Evolutionary conservation across 2,113 vertebrate species (phyloP).

Genomic region (Microtus montanus): DNA sequence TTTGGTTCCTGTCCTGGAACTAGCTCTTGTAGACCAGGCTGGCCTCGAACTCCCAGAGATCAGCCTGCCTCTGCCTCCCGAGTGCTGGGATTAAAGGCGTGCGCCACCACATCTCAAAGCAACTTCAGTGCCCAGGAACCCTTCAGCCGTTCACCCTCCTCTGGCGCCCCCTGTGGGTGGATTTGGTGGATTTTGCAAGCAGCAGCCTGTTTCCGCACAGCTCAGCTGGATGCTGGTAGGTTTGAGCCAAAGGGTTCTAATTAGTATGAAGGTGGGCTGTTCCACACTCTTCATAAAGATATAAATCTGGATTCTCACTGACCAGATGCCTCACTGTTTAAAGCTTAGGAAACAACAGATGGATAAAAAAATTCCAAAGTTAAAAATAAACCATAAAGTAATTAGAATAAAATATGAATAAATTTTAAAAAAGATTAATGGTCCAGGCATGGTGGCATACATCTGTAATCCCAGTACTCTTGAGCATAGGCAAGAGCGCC

Average conservation of each 20-base stretch:
- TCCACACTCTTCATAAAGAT: background rate
- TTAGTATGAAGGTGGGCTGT: background rate
- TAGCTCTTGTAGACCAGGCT: too few relatives aligned
- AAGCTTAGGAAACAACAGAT: background rate
- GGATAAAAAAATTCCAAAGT: constrained; percentile 1
- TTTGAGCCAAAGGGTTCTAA: constrained; percentile 4
- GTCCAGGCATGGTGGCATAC: background rate
- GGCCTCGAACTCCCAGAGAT: too few relatives aligned
- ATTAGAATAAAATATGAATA: constrained; percentile 52
- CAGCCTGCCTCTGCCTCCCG: too few relatives aligned
- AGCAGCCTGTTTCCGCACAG: background rate
- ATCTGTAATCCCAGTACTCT: background rate
- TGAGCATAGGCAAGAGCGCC: background rate
- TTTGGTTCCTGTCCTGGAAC: too few relatives aligned
- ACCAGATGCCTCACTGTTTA: background rate
- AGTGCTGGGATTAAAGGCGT: too few relatives aligned
- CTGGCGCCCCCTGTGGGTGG: background rate
- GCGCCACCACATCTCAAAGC: too few relatives aligned
- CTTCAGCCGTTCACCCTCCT: background rate
- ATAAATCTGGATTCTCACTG: background rate
- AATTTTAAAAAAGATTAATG: background rate
- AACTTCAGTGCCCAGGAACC: background rate
- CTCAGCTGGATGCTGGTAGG: background rate
- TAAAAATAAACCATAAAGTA: constrained; percentile 43
- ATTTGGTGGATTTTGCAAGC: background rate